These are phyloP conservation scores for Sebastes fasciatus DNA, from an alignment of 2,113 vertebrate species.

Conservation along the genomic window DNA sequence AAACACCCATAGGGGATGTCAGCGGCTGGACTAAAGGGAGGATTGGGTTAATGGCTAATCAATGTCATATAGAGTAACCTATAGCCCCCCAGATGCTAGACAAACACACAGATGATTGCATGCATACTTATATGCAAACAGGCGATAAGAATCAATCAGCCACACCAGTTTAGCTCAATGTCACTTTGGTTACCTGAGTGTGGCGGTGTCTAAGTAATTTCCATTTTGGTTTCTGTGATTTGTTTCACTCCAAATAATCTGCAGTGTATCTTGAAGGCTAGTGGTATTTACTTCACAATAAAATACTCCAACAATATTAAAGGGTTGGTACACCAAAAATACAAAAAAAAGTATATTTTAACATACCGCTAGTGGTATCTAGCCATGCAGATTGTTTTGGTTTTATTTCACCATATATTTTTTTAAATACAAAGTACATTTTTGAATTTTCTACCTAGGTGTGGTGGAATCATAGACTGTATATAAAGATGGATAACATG, in stretches of 20 bases:
- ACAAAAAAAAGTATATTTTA: not conserved
- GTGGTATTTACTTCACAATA: not conserved
- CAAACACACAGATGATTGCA: slow-evolving; percentile 19
- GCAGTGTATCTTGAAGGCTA: not conserved
- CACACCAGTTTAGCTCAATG: slow-evolving; percentile 40
- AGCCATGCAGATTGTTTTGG: not conserved
- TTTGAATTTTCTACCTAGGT: not conserved
- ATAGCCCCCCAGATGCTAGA: not conserved
- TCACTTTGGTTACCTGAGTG: slow-evolving; percentile 30
- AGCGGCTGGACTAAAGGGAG: slow-evolving; percentile 35
- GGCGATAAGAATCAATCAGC: slow-evolving; percentile 56
- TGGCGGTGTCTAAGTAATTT: not conserved
- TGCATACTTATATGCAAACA: slow-evolving; percentile 38
- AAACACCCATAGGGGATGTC: slow-evolving; percentile 38
- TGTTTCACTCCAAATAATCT: not conserved
- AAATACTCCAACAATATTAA: not conserved
- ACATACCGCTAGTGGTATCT: not conserved
- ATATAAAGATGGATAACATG: no score
- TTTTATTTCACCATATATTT: not conserved
- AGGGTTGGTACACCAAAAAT: not conserved
- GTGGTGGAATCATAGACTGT: not conserved
- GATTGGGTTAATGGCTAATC: slow-evolving; percentile 66
- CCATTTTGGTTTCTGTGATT: not conserved
- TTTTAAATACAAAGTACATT: not conserved
- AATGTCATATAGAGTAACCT: slow-evolving; percentile 46